Base-by-base conservation (phyloP, 2,797 vertebrate species). In the Melopsittacus undulatus region DNA sequence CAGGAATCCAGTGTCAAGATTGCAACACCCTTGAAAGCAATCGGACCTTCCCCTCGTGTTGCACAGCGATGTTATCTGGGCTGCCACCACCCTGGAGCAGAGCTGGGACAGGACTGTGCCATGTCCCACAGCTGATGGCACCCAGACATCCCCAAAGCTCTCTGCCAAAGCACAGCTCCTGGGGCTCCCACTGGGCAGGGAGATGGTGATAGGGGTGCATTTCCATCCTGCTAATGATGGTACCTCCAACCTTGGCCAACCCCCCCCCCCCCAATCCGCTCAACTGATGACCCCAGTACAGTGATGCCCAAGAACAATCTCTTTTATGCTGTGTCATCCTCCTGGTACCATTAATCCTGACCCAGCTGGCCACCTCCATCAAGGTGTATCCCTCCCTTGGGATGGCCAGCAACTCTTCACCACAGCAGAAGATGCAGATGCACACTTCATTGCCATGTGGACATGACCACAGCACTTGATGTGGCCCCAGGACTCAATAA, bases 151-250 rank as follows among this genome's bases (percentile, higher is more conserved):
- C 84, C 75, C 7, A 42, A 66, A 51, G 7, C 36, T 36, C 52
- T 67, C 42, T 63, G 85, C 40, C 76, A 59, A 40, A 48, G 26
- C 1, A 0, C 4, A 0, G 18, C 16, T 34, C n/a, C 45, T 0
- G 0, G 20, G 30, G 69, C 11, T 56, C 27, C 24, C 2, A 0
- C 56, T 3, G 27, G 29, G 27, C 24, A 62, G n/a, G 32, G 42
- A 61, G 13, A 6, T 3, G 5, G 43, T 1, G 1, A 29, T 4
- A 13, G 5, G 10, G 0, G 1, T 12, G 9, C 1, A 1, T 78
- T 23, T 64, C 32, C 29, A 45, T 17, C 48, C 63, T 72, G 80
- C 29, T 46, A 21, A 21, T 3, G 62, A 11, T 5, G 11, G 6
- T 5, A 14, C 22, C 19, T 49, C 43, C 27, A 51, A 11, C 5